phyloP scores from a whole-genome alignment of 1,140 invertebrate species.

The Berghia stephanieae region DNA sequence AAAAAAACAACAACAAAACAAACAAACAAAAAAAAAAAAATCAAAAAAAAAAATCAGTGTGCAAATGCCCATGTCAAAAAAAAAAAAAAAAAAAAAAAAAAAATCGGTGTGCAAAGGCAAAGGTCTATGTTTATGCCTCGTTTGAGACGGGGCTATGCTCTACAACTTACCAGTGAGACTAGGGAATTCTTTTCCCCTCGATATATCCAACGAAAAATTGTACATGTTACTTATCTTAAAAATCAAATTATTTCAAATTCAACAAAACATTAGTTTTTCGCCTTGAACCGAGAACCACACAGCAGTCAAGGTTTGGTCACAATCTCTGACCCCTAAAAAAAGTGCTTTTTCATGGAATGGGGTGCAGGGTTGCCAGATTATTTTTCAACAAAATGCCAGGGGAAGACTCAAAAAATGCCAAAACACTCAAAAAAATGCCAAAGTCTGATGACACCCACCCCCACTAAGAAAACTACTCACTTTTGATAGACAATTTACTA shows the following conservation, averaged over 20 bases:
- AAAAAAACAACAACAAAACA: background rate
- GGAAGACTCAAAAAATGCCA: background rate
- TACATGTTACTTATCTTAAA: too few species aligned
- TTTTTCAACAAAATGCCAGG: background rate
- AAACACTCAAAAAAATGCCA: too few species aligned
- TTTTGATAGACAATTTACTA: too few species aligned
- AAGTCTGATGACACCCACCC: too few species aligned
- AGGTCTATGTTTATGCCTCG: too few species aligned
- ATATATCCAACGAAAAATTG: conserved; percentile 4
- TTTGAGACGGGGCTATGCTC: background rate
- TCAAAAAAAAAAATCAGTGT: background rate
- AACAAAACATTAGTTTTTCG: background rate
- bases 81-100: background rate
- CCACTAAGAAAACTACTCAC: too few species aligned
- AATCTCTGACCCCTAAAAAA: background rate
- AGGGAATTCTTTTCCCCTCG: background rate
- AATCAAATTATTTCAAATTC: background rate
- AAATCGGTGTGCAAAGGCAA: too few species aligned
- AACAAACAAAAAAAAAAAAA: background rate
- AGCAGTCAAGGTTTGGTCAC: background rate
- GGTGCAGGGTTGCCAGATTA: background rate
- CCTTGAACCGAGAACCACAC: background rate
- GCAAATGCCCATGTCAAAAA: background rate
- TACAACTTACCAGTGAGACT: conserved; percentile 8
- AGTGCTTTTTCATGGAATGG: background rate